These are phyloP conservation scores for Musca vetustissima DNA, from an alignment of 1,140 invertebrate species.

Conservation along the genomic window DNA sequence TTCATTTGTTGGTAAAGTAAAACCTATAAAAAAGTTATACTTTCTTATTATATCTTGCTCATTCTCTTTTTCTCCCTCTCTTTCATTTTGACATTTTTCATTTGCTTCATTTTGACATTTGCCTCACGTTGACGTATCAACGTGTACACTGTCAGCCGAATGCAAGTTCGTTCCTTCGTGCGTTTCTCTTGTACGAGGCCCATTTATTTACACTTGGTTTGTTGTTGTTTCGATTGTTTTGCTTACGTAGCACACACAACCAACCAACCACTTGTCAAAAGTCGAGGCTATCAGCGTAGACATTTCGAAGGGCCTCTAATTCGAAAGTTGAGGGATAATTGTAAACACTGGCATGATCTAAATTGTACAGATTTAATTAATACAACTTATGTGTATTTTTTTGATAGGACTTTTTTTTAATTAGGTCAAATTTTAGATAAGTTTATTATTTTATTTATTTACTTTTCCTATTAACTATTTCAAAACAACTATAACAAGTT, in stretches of 20 bases:
- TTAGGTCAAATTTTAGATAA: too few species aligned
- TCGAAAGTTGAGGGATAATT: too few species aligned
- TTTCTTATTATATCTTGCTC: too few species aligned
- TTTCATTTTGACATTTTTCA: background rate
- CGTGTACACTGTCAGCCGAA: constrained; percentile 13
- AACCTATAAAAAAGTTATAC: background rate
- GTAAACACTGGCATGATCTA: too few species aligned
- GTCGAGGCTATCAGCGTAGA: too few species aligned
- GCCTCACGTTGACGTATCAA: constrained; percentile 3
- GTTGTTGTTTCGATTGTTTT: constrained; percentile 16
- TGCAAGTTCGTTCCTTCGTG: constrained; percentile 12
- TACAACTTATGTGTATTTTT: too few species aligned
- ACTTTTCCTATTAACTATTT: too few species aligned
- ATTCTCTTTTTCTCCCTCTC: background rate
- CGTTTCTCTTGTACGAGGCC: background rate
- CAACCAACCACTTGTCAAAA: background rate
- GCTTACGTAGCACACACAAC: constrained; percentile 14
- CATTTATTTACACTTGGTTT: constrained; percentile 4
- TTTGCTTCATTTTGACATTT: constrained; percentile 13
- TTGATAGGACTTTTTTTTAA: too few species aligned
- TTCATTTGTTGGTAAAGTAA: background rate
- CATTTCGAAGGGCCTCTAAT: background rate
- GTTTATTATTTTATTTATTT: too few species aligned
- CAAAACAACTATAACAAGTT: too few species aligned
- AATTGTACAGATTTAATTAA: too few species aligned